phyloP scores from a whole-genome alignment of 2,797 vertebrate species.

The Xenentodon cancila region DNA sequence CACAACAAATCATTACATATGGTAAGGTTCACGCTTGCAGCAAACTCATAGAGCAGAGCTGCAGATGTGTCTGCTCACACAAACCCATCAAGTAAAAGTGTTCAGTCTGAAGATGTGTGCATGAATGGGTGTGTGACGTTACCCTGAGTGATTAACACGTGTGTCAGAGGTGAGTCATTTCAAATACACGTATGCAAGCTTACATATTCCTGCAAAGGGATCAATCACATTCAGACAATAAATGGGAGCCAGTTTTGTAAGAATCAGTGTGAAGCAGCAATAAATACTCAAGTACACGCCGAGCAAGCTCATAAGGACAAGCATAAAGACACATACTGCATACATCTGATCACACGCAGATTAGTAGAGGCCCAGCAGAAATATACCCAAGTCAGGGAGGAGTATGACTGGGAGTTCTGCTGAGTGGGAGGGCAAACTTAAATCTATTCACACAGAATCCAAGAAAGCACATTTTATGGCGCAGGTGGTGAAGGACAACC shows the following conservation, averaged over 20 bases:
- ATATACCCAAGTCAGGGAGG: conserved; percentile 34
- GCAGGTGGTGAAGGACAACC: conserved; percentile 46
- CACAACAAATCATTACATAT: conserved; percentile 54
- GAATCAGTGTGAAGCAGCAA: conserved; percentile 12
- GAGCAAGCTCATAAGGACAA: not conserved
- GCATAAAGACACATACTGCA: conserved; percentile 1
- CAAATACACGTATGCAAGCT: no score
- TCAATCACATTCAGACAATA: conserved; percentile 55
- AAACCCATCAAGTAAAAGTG: not conserved
- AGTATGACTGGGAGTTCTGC: conserved; percentile 28
- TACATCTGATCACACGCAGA: not conserved
- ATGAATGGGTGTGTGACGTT: conserved; percentile 33
- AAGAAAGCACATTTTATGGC: conserved; percentile 51
- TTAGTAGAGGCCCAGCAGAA: conserved; percentile 20
- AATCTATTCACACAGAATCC: conserved; percentile 50
- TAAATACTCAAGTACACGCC: conserved; percentile 7
- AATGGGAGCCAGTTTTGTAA: conserved; percentile 23
- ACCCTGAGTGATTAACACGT: conserved; percentile 36
- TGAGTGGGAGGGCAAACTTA: conserved; percentile 41
- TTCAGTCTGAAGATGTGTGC: not conserved
- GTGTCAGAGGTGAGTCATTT: no score
- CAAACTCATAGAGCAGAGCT: conserved; percentile 9
- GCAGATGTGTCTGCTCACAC: conserved; percentile 4
- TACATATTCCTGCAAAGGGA: conserved; percentile 5
- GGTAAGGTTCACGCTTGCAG: conserved; percentile 14